Evolutionary conservation across 1,140 invertebrate species (phyloP).

Genomic region (Vanessa atalanta): DNA sequence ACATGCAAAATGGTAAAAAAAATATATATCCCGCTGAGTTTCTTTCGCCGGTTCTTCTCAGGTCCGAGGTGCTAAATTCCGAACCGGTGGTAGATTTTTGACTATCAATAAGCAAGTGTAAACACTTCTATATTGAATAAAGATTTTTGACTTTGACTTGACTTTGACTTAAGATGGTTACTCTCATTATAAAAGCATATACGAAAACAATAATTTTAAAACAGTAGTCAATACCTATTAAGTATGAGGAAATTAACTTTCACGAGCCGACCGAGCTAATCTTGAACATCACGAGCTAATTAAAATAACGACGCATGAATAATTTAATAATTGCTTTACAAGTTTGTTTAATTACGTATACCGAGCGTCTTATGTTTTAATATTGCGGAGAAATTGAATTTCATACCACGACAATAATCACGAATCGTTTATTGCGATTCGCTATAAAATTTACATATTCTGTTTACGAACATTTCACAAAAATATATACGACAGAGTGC

Average conservation of each 20-base stretch:
- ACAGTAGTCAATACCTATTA: slow-evolving; percentile 46
- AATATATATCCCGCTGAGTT: too few species aligned
- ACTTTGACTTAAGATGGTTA: not conserved
- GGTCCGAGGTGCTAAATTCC: too few species aligned
- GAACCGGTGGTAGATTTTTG: too few species aligned
- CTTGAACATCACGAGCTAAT: slow-evolving; percentile 55
- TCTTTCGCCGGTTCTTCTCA: too few species aligned
- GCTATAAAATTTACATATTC: slow-evolving; percentile 9
- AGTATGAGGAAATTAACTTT: slow-evolving; percentile 47
- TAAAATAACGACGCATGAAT: slow-evolving; percentile 56
- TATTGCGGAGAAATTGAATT: slow-evolving; percentile 33
- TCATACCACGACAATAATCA: slow-evolving; percentile 3
- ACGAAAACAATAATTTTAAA: slow-evolving; percentile 38
- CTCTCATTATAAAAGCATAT: slow-evolving; percentile 25
- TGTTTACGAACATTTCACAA: not conserved
- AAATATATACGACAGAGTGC: not conserved
- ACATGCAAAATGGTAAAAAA: too few species aligned
- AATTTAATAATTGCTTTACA: slow-evolving; percentile 53
- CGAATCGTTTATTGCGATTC: not conserved
- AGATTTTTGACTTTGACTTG: too few species aligned
- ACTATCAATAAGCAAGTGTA: too few species aligned
- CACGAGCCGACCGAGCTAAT: slow-evolving; percentile 43
- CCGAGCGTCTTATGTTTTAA: slow-evolving; percentile 34
- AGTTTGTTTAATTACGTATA: slow-evolving; percentile 48
- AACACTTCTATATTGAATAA: too few species aligned